Conservation (phyloP, 2,113 vertebrate genomes). For the Panurus biarmicus region DNA sequence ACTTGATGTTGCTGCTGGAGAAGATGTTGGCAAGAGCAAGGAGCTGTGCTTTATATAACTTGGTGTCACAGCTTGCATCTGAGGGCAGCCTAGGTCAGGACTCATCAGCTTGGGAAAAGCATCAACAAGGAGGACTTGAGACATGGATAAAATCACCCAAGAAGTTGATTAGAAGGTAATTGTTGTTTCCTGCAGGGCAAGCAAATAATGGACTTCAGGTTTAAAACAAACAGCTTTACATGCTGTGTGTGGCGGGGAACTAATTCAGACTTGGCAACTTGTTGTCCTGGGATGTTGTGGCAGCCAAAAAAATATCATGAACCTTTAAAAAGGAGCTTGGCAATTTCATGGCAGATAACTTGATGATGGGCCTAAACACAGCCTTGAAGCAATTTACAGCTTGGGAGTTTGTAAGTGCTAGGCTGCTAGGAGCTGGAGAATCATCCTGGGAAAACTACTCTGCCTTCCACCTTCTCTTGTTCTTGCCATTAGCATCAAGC, state of each 20-base stretch:
- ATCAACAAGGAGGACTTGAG: neutral
- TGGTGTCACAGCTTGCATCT: neutral
- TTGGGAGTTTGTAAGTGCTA: neutral
- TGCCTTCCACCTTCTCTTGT: neutral
- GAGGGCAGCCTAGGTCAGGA: neutral
- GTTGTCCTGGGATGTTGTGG: neutral
- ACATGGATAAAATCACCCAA: neutral
- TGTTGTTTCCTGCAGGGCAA: neutral
- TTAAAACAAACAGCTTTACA: neutral
- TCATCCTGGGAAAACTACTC: neutral
- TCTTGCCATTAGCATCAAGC: neutral
- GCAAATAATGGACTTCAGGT: neutral
- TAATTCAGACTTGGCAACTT: neutral
- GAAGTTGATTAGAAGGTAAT: neutral
- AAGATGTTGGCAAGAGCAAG: neutral
- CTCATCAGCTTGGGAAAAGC: neutral
- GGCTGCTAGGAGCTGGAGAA: neutral
- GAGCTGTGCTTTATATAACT: neutral
- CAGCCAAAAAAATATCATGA: neutral
- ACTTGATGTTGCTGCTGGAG: neutral
- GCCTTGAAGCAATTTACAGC: neutral
- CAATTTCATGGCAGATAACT: slow-evolving; percentile 25
- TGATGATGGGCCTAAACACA: neutral
- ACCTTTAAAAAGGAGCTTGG: neutral
- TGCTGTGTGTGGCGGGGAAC: accelerated